Evolutionary conservation across 2,113 vertebrate genomes (phyloP), one percentile per base, ranked within the genome.

Genomic region (Ranitomeya variabilis): DNA sequence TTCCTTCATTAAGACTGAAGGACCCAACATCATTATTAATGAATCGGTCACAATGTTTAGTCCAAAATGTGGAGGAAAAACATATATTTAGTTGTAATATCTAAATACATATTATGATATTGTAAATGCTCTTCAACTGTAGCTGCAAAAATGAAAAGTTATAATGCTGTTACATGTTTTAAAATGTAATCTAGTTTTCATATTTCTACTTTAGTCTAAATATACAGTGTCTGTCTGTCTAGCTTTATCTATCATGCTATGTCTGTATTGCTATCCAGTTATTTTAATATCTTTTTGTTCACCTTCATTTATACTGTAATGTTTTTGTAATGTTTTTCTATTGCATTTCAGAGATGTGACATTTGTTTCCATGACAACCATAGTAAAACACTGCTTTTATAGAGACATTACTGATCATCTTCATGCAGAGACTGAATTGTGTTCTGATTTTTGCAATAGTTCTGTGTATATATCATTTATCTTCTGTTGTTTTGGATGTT

Each of bases 261-360:
- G 21, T n/a, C 64, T n/a, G 64, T 66, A 66, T 66, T 64, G 9
- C 55, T 64, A 11, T 21, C 62, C 18, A 64, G 45, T 45, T 45
- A 18, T 74, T 45, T 37, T 18, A 74, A 74, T 74, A 74, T 74
- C 12, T 18, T 13, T 74, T 19, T 71, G 67, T 74, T 6, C 15
- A 18, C 37, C 71, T 45, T 37, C 71, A 74, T 74, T 74, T 45
- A 45, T 74, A 74, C 71, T 74, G 71, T 74, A 74, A 74, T 74
- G 14, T 71, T 71, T 67, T 67, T 67, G 21, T 23, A 67, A 67
- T 67, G n/a, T 14, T 26, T 74, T 45, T 74, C 13, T 6, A 37
- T 3, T 37, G 26, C 26, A 73, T 13, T 16, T 73, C 71, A 45
- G 31, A 74, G 16, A 74, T 74, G 16, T 74, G 37, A 45, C 31